phyloP scores from a whole-genome alignment of 2,888 invertebrate species.

The Hyalella azteca region DNA sequence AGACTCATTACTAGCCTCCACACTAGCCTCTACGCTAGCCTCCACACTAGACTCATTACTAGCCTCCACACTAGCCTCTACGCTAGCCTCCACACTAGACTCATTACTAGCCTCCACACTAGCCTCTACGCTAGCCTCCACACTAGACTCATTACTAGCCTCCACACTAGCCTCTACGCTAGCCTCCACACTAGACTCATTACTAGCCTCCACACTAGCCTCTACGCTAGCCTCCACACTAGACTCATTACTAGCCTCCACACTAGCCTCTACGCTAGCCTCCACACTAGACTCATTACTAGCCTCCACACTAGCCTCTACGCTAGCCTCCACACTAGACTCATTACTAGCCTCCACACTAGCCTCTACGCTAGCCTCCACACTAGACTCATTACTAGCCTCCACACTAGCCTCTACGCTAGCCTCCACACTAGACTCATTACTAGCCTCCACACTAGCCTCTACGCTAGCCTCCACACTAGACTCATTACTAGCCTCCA shows the following conservation, averaged over 20 bases:
- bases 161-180: not conserved
- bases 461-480: not conserved
- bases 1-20: not conserved
- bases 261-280: not conserved
- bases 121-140: not conserved
- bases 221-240: too few species aligned
- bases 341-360: not conserved
- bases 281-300: not conserved
- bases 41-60: not conserved
- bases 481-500: not conserved
- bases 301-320: not conserved
- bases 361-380: not conserved
- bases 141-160: not conserved
- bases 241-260: not conserved
- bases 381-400: not conserved
- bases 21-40: not conserved
- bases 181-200: not conserved
- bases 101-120: not conserved
- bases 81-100: not conserved
- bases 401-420: not conserved
- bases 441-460: not conserved
- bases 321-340: not conserved
- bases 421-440: not conserved
- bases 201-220: not conserved
- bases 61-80: not conserved